Base-by-base conservation (phyloP, 2,888 invertebrate genomes). In the Rhagophthalmus giganteus region DNA sequence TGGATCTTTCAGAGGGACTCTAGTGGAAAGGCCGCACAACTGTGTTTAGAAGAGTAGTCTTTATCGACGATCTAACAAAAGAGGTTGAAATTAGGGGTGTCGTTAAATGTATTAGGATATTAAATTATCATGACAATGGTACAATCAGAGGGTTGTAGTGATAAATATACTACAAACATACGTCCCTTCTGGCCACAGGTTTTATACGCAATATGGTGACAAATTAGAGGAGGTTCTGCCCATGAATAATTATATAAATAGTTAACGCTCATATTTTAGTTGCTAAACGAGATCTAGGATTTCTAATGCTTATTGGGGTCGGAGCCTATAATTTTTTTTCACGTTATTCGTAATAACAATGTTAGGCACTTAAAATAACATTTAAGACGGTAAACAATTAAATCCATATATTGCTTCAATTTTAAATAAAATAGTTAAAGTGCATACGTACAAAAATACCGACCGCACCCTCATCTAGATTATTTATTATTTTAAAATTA, bases 111-210 rank as follows among this genome's bases (percentile, higher is more conserved):
- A 74, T 75, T 74, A 75, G 70, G 74, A 74, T 75, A 75, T 75
- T 75, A 75, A 75, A 75, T 75, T 75, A 75, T 74, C 75, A 75
- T 74, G 74, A 75, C 75, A 75, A 75, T 72, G 70, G 73, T 65
- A 64, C 66, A 75, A 74, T 74, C 73, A 74, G 72, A 67, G 74
- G 71, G 69, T 64, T 65, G 61, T 60, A 62, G 65, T 70, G 74
- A 74, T 74, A 75, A 75, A 75, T 75, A 74, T 72, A 73, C 70
- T 67, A 69, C 74, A 75, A 75, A 75, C 74, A 75, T 72, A 70
- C 74, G 73, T 72, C 74, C 73, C 73, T 72, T 69, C 67, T 74
- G 74, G 74, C 74, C 74, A 73, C 74, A 74, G 72, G 73, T 73
- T 74, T 73, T 73, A 71, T 69, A 67, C 70, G 73, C 74, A 74